phyloP scores from a whole-genome alignment of 2,888 invertebrate species.

The Acanthosepion esculentum region DNA sequence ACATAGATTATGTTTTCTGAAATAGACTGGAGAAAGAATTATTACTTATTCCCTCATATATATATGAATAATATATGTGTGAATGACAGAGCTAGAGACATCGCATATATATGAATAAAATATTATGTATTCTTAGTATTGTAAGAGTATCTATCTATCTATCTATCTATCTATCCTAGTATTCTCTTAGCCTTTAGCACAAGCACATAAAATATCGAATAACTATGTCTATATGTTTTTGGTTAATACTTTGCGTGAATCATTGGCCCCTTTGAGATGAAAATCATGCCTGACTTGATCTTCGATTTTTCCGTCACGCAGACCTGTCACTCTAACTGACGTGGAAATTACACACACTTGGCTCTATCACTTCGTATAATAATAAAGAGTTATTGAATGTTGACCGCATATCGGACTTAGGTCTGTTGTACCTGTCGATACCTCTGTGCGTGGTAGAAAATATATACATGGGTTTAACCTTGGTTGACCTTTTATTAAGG shows the following conservation, averaged over 20 bases:
- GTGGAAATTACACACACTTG: neutral
- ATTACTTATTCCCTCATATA: too few species aligned
- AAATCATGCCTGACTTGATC: neutral
- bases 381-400: neutral
- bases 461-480: neutral
- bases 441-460: neutral
- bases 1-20: too few species aligned
- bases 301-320: neutral
- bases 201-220: neutral
- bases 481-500: neutral
- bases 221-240: neutral
- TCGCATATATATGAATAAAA: too few species aligned
- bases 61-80: too few species aligned
- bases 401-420: neutral
- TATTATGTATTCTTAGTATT: too few species aligned
- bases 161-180: neutral
- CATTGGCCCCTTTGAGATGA: neutral
- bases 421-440: neutral
- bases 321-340: neutral
- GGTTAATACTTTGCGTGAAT: neutral
- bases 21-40: too few species aligned
- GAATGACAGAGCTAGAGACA: too few species aligned
- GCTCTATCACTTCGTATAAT: neutral
- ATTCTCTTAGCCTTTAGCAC: neutral
- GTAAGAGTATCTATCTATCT: neutral